Percentiles rank a stretch among this genome's conserved stretches.
Evolutionary conservation across 2,888 invertebrate species (phyloP).

Genomic region (Cryptus viduatorius): DNA sequence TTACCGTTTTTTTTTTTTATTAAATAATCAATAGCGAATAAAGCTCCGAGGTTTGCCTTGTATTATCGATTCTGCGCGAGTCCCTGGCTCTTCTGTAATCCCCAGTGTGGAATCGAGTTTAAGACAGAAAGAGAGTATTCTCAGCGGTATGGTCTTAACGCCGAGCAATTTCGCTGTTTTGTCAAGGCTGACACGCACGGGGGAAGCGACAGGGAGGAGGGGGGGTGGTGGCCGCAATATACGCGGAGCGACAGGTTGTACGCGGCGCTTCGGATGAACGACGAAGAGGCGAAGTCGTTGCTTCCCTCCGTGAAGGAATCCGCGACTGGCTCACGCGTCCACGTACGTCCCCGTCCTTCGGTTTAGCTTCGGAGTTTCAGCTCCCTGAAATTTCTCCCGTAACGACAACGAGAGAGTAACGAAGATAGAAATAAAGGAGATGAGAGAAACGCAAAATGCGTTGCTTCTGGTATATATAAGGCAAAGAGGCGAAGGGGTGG

Average conservation of each 20-base stretch:
- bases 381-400: conserved; percentile 40
- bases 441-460: conserved; percentile 7
- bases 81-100: neutral
- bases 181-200: conserved; percentile 73
- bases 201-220: neutral
- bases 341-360: conserved; percentile 57
- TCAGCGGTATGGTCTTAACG: conserved; percentile 65
- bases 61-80: neutral
- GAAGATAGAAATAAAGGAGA: conserved; percentile 2
- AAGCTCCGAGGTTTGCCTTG: too few relatives aligned
- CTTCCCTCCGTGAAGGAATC: conserved; percentile 53
- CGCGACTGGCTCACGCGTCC: conserved; percentile 50
- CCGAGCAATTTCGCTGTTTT: conserved; percentile 77
- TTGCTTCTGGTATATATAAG: conserved; percentile 32
- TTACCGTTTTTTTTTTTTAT: too few relatives aligned
- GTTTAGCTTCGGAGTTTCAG: conserved; percentile 40
- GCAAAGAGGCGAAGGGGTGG: neutral
- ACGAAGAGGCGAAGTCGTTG: neutral
- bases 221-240: neutral
- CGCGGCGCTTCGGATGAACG: conserved; percentile 74
- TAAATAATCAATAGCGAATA: too few relatives aligned
- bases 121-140: neutral
- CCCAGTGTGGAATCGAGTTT: neutral
- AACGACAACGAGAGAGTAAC: conserved; percentile 14
- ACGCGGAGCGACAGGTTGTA: conserved; percentile 80